These are phyloP conservation scores for Neelides sp. DNA, from an alignment of 1,140 invertebrate species.

Conservation along the genomic window DNA sequence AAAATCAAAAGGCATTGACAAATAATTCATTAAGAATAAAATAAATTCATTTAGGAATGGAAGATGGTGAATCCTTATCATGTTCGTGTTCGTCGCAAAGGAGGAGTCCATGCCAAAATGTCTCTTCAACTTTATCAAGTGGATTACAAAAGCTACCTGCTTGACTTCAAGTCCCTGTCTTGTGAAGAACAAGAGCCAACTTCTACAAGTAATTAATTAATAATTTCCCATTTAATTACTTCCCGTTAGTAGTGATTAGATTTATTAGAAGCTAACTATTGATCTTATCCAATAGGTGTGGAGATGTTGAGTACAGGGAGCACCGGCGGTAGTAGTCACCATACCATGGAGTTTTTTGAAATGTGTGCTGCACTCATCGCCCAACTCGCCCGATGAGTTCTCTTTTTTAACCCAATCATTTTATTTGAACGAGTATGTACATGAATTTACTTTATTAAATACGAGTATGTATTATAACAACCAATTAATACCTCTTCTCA, in stretches of 20 bases:
- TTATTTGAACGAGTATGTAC: too few relatives aligned
- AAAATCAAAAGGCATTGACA: background rate
- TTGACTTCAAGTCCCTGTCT: slow-evolving; percentile 93
- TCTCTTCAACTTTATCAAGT: slow-evolving; percentile 97
- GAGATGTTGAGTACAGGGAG: slow-evolving; percentile 19
- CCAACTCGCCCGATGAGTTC: slow-evolving; percentile 83
- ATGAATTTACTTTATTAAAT: too few relatives aligned
- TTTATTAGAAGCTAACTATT: background rate
- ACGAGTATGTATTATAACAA: too few relatives aligned
- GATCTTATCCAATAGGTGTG: slow-evolving; percentile 14
- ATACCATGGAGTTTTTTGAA: slow-evolving; percentile 99
- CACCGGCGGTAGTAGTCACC: slow-evolving; percentile 49
- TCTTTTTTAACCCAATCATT: too few relatives aligned
- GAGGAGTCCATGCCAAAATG: slow-evolving; percentile 79
- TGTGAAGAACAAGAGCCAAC: slow-evolving; percentile 53
- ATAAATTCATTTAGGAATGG: slow-evolving; percentile 72
- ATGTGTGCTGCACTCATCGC: slow-evolving; percentile 98
- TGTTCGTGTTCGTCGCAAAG: slow-evolving; percentile 71
- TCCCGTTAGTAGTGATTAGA: background rate
- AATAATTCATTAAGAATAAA: slow-evolving; percentile 3
- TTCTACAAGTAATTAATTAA: slow-evolving; percentile 17
- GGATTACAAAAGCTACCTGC: slow-evolving; percentile 89
- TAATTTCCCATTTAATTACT: background rate
- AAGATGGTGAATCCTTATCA: slow-evolving; percentile 95
- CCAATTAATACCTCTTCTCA: too few relatives aligned